Percentiles rank a stretch among this genome's conserved stretches.
These are phyloP conservation scores for Fundulus diaphanus DNA, from an alignment of 2,797 vertebrate species.

Conservation along the genomic window DNA sequence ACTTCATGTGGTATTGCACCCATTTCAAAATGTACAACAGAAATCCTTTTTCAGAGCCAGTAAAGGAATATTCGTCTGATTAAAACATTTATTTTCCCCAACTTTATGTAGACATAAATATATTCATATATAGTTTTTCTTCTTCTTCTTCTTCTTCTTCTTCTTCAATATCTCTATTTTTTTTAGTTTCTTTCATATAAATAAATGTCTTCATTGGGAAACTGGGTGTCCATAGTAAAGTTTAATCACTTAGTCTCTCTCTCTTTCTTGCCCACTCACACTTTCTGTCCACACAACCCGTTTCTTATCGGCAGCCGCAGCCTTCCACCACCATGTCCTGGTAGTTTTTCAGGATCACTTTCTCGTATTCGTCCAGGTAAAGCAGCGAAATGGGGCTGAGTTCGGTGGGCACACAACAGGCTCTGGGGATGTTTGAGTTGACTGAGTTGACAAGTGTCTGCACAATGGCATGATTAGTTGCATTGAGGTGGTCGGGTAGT, in stretches of 20 bases:
- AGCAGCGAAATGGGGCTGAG: constrained; percentile 98
- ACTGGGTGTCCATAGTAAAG: constrained; percentile 89
- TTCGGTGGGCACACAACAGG: constrained; percentile 97
- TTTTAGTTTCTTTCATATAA: constrained; percentile 94
- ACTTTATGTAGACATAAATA: constrained; percentile 99
- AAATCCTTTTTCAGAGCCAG: constrained; percentile 98
- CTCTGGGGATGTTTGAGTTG: constrained; percentile 96
- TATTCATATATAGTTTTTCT: constrained; percentile 96
- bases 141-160: constrained; percentile 91
- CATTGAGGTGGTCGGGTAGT: constrained; percentile 96
- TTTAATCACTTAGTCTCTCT: constrained; percentile 66
- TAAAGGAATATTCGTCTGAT: constrained; percentile 98
- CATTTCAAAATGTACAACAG: constrained; percentile 99
- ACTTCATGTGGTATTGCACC: constrained; percentile 99
- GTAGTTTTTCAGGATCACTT: constrained; percentile 99
- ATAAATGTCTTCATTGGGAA: constrained; percentile 99
- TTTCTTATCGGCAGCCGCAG: constrained; percentile 92
- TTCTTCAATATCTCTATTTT: constrained; percentile 92
- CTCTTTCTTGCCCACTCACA: constrained; percentile 34
- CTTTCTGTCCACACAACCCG: constrained; percentile 14
- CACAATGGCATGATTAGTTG: constrained; percentile 98
- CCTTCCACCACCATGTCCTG: constrained; percentile 99
- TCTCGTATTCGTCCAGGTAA: constrained; percentile 98
- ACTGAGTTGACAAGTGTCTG: constrained; percentile 99
- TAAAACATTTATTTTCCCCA: constrained; percentile 99